phyloP scores from a whole-genome alignment of 53 echinoderm and acorn worm species.

The Henricia sp. region DNA sequence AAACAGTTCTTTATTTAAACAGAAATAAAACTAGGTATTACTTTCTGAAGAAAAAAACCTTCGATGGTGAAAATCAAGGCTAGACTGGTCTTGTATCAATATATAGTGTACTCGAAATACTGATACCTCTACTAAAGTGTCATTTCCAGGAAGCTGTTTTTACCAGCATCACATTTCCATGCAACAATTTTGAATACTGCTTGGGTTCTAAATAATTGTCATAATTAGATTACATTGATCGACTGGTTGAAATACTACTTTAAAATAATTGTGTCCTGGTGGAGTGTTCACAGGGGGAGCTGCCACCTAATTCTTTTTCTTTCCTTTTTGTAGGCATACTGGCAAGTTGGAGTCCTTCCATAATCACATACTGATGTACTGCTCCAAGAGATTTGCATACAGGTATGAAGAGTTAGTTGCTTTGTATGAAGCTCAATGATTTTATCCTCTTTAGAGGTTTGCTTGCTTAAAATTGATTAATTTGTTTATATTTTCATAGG shows the following conservation, averaged over 20 bases:
- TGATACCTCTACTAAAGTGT: no score
- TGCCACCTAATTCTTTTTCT: neutral
- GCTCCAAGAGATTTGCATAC: slow-evolving; percentile 22
- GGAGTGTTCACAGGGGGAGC: neutral
- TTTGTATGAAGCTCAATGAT: neutral
- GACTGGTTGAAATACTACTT: neutral
- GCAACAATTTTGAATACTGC: no score
- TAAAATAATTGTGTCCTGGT: neutral
- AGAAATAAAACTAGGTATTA: neutral
- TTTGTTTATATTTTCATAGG: no score
- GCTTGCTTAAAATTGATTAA: neutral
- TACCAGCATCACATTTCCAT: no score
- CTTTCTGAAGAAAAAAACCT: neutral
- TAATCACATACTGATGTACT: slow-evolving; percentile 21
- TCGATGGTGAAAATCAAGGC: no score
- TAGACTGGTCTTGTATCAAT: no score
- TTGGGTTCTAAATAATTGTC: no score
- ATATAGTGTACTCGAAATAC: no score
- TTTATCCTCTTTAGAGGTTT: neutral
- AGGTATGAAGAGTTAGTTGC: neutral
- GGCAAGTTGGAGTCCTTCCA: slow-evolving; percentile 14
- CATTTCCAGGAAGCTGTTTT: no score
- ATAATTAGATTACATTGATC: neutral
- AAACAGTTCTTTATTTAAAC: neutral
- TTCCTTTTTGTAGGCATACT: slow-evolving; percentile 11